Base-by-base conservation (phyloP, 1,140 invertebrate species). In the Cotesia typhae region DNA sequence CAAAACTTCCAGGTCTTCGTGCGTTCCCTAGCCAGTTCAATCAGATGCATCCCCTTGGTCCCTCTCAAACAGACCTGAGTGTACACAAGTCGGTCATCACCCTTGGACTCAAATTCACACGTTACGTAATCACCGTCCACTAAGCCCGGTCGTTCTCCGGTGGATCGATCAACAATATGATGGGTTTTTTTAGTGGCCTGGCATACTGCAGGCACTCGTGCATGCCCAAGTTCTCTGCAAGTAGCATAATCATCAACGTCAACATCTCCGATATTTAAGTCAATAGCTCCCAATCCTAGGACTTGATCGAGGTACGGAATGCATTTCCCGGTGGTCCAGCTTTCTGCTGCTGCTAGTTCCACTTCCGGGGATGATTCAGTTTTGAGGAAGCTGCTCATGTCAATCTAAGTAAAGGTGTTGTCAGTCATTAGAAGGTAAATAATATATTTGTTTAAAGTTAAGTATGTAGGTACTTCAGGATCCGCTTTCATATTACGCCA, bases 1-100 rank as follows among this genome's bases (percentile, higher is more conserved):
- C 83, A 84, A 53, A 84, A 85, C 47, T 85, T 85, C 83, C 83
- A 84, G 12, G 82, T 83, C 10, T 77, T 81, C n/a, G 14, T 41
- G 6, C 80, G 77, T 14, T 17, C 37, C n/a, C 84, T 77, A 35
- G 59, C 12, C 14, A 85, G 55, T 65, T 85, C 84, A 4, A 53
- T 47, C 35, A 84, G 37, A 65, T 81, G 80, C 84, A 85, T 85
- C 1, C 84, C 84, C 47, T 75, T 78, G 28, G 77, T 1, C 0
- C 84, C 84, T 4, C 74, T 75, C 17, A 85, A 75, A 55, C 79
- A 80, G n/a, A 80, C 78, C n/a, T 79, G 70, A 0, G 80, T 77
- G 7, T 83, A 81, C 0, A 76, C 53, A 4, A 75, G 74, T 9
- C 52, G 57, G 0, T 74, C 59, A 2, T 75, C 66, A 4, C 65